Percentiles rank a stretch among this genome's conserved stretches.
Conservation (phyloP, 2,113 vertebrate genomes). For the Balaeniceps rex region DNA sequence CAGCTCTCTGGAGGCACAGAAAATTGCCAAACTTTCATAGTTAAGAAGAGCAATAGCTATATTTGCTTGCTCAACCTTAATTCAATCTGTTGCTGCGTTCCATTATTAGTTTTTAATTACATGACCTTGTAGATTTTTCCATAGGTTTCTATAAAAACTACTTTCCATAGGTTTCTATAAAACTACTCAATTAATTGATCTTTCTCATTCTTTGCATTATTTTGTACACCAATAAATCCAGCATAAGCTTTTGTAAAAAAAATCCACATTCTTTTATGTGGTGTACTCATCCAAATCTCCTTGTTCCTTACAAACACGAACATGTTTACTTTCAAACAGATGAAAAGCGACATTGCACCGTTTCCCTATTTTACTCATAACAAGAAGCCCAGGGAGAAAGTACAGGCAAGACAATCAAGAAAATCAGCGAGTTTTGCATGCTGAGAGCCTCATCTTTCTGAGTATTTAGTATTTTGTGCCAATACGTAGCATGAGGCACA, state of each 20-base stretch:
- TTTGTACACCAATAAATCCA: neutral
- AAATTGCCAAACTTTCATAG: neutral
- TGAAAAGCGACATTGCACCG: neutral
- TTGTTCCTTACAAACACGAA: neutral
- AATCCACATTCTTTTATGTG: neutral
- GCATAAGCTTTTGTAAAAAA: neutral
- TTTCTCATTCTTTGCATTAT: neutral
- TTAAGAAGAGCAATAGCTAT: neutral
- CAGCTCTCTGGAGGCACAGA: neutral
- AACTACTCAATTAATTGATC: neutral
- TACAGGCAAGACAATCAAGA: neutral
- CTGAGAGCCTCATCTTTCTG: neutral
- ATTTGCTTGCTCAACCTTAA: neutral
- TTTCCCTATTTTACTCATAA: neutral
- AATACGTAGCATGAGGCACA: neutral
- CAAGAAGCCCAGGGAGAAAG: neutral
- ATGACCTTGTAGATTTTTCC: neutral
- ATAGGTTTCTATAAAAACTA: no score
- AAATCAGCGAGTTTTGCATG: neutral
- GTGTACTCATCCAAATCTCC: neutral
- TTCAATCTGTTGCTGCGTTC: neutral
- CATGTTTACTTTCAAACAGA: neutral
- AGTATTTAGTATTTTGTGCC: neutral
- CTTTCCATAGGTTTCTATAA: no score
- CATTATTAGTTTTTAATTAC: neutral